Evolutionary conservation across 1,140 invertebrate species (phyloP).

Genomic region (Galleria mellonella): DNA sequence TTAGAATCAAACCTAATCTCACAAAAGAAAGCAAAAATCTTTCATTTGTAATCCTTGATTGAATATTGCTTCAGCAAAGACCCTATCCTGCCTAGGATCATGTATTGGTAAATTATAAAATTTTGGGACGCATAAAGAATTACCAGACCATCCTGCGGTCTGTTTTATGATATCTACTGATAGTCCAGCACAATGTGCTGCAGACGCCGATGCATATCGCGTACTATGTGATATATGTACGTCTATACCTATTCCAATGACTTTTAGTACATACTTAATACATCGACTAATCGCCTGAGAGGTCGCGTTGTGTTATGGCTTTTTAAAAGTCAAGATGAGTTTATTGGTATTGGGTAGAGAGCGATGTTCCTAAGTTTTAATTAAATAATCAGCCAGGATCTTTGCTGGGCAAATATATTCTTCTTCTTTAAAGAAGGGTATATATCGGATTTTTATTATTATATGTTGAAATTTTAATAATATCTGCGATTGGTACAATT

Average conservation of each 20-base stretch:
- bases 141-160: slow-evolving; percentile 20
- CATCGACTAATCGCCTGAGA: slow-evolving; percentile 8
- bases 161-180: slow-evolving; percentile 19
- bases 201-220: slow-evolving; percentile 25
- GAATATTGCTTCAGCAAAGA: slow-evolving; percentile 9
- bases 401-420: slow-evolving; percentile 7
- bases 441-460: not conserved
- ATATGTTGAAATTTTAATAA: slow-evolving; percentile 6
- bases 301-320: slow-evolving; percentile 5
- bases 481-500: slow-evolving; percentile 1
- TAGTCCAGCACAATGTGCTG: slow-evolving; percentile 15
- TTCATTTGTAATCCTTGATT: too few relatives aligned
- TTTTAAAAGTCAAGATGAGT: slow-evolving; percentile 7
- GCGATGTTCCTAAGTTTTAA: not conserved
- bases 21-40: too few relatives aligned
- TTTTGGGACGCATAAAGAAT: slow-evolving; percentile 3
- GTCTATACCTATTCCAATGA: slow-evolving; percentile 18
- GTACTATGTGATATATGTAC: slow-evolving; percentile 23
- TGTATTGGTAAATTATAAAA: slow-evolving; percentile 11
- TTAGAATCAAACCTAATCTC: too few relatives aligned
- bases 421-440: slow-evolving; percentile 1
- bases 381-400: not conserved
- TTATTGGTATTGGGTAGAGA: not conserved
- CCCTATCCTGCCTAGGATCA: not conserved
- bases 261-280: slow-evolving; percentile 14